These are phyloP conservation scores for Lissonota sp. DNA, from an alignment of 2,888 invertebrate species.

Conservation along the genomic window DNA sequence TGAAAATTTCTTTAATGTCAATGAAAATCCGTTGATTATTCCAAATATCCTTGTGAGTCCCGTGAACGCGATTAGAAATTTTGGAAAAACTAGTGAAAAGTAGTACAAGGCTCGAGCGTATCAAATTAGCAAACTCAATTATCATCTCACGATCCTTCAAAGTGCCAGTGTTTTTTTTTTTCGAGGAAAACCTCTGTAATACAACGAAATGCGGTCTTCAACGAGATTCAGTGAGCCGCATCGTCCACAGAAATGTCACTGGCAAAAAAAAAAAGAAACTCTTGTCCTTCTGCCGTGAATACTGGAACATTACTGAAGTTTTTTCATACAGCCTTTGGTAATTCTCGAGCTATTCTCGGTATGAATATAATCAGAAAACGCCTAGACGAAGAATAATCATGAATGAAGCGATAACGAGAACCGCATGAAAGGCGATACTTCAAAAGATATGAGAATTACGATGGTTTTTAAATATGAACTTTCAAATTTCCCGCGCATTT, in stretches of 20 bases:
- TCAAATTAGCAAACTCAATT: too few relatives aligned
- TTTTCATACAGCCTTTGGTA: too few relatives aligned
- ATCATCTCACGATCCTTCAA: too few relatives aligned
- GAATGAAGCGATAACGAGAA: too few relatives aligned
- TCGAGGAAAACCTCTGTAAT: conserved; percentile 8
- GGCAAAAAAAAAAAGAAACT: not conserved
- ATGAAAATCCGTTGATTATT: not conserved
- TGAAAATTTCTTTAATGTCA: too few relatives aligned
- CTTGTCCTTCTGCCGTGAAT: not conserved
- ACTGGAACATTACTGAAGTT: not conserved
- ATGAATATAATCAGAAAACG: too few relatives aligned
- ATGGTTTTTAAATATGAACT: not conserved
- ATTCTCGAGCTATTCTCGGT: too few relatives aligned
- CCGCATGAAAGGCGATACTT: too few relatives aligned
- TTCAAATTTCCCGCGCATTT: conserved; percentile 13
- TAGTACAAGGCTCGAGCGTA: conserved; percentile 5
- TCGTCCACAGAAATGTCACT: not conserved
- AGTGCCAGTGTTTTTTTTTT: not conserved
- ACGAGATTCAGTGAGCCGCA: not conserved
- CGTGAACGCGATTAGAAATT: not conserved
- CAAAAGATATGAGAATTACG: not conserved
- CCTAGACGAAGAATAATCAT: too few relatives aligned
- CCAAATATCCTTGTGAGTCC: not conserved
- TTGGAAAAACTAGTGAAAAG: not conserved
- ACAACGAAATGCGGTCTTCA: not conserved